These are phyloP conservation scores for Baronia brevicornis DNA, from an alignment of 2,888 invertebrate genomes.

Conservation along the genomic window DNA sequence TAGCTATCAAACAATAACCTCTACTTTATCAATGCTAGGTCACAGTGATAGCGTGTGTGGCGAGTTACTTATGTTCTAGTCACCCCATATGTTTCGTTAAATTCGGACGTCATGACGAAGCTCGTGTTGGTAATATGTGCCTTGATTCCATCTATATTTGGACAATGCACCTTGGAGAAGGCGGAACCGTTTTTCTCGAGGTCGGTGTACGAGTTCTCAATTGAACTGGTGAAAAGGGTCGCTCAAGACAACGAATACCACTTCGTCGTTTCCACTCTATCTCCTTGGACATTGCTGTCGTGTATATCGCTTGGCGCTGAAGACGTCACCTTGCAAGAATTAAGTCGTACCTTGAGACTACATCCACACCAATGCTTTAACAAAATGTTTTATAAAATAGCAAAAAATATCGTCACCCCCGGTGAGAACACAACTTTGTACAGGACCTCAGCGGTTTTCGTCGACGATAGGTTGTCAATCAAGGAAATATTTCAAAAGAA, in stretches of 20 bases:
- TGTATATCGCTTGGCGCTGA: constrained; percentile 45
- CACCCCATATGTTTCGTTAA: constrained; percentile 1
- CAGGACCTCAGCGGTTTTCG: constrained; percentile 41
- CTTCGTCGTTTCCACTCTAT: constrained; percentile 48
- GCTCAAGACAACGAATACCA: constrained; percentile 49
- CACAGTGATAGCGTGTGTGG: too few species aligned
- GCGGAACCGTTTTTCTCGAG: constrained; percentile 24
- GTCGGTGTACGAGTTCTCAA: constrained; percentile 29
- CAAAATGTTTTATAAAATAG: constrained; percentile 39
- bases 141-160: constrained; percentile 21
- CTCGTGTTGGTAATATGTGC: constrained; percentile 17
- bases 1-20: too few species aligned
- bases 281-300: constrained; percentile 51
- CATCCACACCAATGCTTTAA: constrained; percentile 48
- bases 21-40: too few species aligned
- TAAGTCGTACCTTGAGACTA: constrained; percentile 36
- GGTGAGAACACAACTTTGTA: constrained; percentile 34
- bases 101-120: constrained; percentile 23
- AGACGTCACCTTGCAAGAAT: constrained; percentile 37
- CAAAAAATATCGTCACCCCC: constrained; percentile 21
- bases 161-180: constrained; percentile 25
- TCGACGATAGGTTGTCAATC: constrained; percentile 34
- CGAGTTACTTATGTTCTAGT: too few species aligned
- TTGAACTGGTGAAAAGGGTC: constrained; percentile 25
- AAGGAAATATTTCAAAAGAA: constrained; percentile 30